Base-by-base conservation (phyloP, 2,797 vertebrate genomes). In the Tiaroga cobitis region DNA sequence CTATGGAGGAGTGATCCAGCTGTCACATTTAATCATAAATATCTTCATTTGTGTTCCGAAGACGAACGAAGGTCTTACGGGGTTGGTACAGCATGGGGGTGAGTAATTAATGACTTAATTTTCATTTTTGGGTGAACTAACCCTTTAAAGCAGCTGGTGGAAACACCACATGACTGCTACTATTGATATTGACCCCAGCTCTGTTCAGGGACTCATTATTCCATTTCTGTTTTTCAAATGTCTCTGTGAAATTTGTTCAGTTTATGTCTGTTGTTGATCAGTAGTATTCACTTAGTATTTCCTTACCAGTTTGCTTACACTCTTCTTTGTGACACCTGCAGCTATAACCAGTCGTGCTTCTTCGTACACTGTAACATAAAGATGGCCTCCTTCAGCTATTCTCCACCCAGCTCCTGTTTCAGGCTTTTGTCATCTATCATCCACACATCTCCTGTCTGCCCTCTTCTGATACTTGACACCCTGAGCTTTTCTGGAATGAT, bases 361-460 rank as follows among this genome's bases (percentile, higher is more conserved):
- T 41, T 21, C 16, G 54, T 16, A 56, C 32, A 26, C 8, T 29
- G n/a, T 39, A 54, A 54, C n/a, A 56, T 6, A 81, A 56, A 37
- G 8, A 39, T 16, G 32, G 29, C 7, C 32, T 81, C 26, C 29
- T 80, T 80, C 43, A 81, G 2, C 46, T 59, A 37, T 72, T 32
- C 80, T 72, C 80, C 67, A 72, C 80, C 79, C 37, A 21, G 37
- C 16, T 59, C 19, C 34, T 59, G 34, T 72, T 82, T 82, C 68
- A 72, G 49, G 15, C 67, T 59, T 82, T 82, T 82, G n/a, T 72
- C 46, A 49, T 49, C 41, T 80, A 19, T 65, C 59, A 21, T 3
- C 59, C 21, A 79, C 16, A 43, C 39, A 29, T 80, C 77, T 79
- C n/a, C 8, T 4, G 13, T 39, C 77, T 80, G n/a, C 18, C 16